Conservation (phyloP, 2,888 invertebrate species). For the Trisateles emortualis region DNA sequence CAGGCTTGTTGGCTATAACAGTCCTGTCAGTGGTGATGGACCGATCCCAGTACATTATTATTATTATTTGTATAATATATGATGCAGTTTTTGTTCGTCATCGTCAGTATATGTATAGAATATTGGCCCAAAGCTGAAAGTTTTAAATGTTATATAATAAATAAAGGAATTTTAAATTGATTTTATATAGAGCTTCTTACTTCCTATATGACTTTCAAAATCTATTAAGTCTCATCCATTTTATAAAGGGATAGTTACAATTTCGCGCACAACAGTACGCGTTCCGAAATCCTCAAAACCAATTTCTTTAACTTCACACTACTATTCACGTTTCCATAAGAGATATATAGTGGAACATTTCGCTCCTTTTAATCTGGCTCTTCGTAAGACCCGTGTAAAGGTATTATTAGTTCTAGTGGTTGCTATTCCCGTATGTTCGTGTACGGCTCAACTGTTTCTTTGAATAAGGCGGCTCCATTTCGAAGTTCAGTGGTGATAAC, state of each 20-base stretch:
- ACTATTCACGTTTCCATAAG: slow-evolving; percentile 11
- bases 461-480: slow-evolving; percentile 30
- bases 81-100: too few species aligned
- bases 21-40: too few species aligned
- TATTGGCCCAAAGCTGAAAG: too few species aligned
- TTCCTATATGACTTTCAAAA: too few species aligned
- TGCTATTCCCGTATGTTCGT: slow-evolving; percentile 16
- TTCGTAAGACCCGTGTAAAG: slow-evolving; percentile 21
- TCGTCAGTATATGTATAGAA: too few species aligned
- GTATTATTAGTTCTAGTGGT: slow-evolving; percentile 37
- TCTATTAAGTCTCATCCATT: not conserved
- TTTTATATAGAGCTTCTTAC: too few species aligned
- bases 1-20: too few species aligned
- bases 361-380: slow-evolving; percentile 17
- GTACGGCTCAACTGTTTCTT: slow-evolving; percentile 5
- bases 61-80: too few species aligned
- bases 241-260: not conserved
- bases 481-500: slow-evolving; percentile 10
- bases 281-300: slow-evolving; percentile 29
- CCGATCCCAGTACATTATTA: too few species aligned
- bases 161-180: too few species aligned
- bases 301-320: slow-evolving; percentile 28
- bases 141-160: too few species aligned
- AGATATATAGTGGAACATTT: slow-evolving; percentile 11
- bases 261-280: not conserved